phyloP scores from a whole-genome alignment of 2,888 invertebrate genomes.

The Byasa hedistus region DNA sequence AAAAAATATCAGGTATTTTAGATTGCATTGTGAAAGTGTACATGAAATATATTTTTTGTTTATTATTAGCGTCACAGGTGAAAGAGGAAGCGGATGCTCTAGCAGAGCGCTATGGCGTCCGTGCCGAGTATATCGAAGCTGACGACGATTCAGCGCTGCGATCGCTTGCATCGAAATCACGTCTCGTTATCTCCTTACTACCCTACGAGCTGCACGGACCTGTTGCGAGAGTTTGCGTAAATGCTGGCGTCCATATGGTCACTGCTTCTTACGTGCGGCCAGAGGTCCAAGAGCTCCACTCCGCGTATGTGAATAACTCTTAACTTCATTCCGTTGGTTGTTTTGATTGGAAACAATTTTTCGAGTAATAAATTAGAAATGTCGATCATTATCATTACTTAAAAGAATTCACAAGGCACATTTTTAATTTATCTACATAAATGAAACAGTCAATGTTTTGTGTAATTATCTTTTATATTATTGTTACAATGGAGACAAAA shows the following conservation, averaged over 20 bases:
- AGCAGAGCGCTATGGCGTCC: constrained; percentile 87
- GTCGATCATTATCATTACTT: too few relatives aligned
- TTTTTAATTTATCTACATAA: too few relatives aligned
- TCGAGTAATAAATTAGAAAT: too few relatives aligned
- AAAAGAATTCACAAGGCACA: too few relatives aligned
- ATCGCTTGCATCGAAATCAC: constrained; percentile 85
- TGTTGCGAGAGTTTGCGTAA: constrained; percentile 92
- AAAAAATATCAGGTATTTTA: too few relatives aligned
- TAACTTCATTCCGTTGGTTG: neutral
- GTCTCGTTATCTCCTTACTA: constrained; percentile 91
- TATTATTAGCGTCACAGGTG: constrained; percentile 84
- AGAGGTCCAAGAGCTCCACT: constrained; percentile 88
- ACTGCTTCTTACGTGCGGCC: constrained; percentile 97
- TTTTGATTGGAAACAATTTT: neutral
- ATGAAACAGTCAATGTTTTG: too few relatives aligned
- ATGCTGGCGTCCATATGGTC: constrained; percentile 93
- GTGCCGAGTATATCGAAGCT: constrained; percentile 91
- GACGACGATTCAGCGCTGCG: constrained; percentile 85
- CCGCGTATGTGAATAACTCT: constrained; percentile 79
- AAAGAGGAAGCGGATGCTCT: constrained; percentile 94
- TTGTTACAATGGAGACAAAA: too few relatives aligned
- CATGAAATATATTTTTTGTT: neutral
- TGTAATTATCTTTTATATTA: too few relatives aligned
- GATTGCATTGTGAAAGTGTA: too few relatives aligned
- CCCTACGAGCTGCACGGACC: constrained; percentile 94